Percentiles rank a stretch among this genome's conserved stretches.
These are phyloP conservation scores for Halocynthia roretzi DNA, from an alignment of 23 tunicate genomes.

Conservation along the genomic window DNA sequence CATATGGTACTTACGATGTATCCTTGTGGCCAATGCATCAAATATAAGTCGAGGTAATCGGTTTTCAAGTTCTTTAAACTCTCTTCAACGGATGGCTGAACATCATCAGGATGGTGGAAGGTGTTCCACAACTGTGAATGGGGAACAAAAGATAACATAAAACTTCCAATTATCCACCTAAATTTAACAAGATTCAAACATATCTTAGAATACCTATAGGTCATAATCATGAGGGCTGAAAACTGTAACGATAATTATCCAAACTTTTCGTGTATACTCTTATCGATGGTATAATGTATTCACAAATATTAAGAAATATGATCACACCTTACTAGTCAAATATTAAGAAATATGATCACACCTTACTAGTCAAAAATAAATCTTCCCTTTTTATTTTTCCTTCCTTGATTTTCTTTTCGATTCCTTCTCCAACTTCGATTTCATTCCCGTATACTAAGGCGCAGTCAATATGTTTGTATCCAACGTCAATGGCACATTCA, in stretches of 20 bases:
- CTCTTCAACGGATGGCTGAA: slow-evolving; percentile 29
- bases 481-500: slow-evolving; percentile 61
- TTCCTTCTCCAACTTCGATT: slow-evolving; percentile 73
- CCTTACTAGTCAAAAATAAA: slow-evolving; percentile 57
- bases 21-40: slow-evolving; percentile 94
- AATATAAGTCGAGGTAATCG: slow-evolving; percentile 75
- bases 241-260: too few species aligned
- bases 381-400: slow-evolving; percentile 75
- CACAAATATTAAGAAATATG: too few species aligned
- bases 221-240: too few species aligned
- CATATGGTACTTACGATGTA: slow-evolving; percentile 23
- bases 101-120: slow-evolving; percentile 78
- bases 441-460: slow-evolving; percentile 68
- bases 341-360: neutral
- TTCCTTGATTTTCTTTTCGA: slow-evolving; percentile 46
- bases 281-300: too few species aligned
- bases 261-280: too few species aligned
- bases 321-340: too few species aligned
- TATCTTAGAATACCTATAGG: too few species aligned
- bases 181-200: too few species aligned
- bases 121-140: slow-evolving; percentile 79
- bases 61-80: slow-evolving; percentile 41
- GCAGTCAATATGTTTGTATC: slow-evolving; percentile 82
- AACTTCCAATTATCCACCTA: too few species aligned
- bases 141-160: neutral